Evolutionary conservation across 1,140 invertebrate species (phyloP), one percentile per base, ranked within the genome.

Genomic region (Musca domestica): DNA sequence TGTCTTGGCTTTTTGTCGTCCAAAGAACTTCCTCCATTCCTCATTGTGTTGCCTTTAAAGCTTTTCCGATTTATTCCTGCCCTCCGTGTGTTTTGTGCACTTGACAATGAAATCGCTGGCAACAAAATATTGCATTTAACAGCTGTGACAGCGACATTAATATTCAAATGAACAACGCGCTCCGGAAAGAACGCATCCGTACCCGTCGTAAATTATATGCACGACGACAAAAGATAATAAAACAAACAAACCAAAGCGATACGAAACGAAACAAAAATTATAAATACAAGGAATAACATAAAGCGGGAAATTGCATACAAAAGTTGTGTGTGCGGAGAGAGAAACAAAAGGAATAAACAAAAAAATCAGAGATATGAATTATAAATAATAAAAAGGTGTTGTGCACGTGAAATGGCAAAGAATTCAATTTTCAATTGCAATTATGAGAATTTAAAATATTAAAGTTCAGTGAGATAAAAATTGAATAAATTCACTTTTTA

Each of bases 131-230:
- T 34, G 19, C 34, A 30, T 61, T 61, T 61, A 61, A 61, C 56
- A 61, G 56, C 56, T 61, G 56, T 27, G 30, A 34, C 6, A 12
- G 19, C 6, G 15, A 34, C 27, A 61, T 61, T 34, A 61, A 34
- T 61, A 61, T 61, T 61, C 56, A 61, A 61, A 61, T 61, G 56
- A 61, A 61, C 56, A 61, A 61, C 56, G 56, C 27, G 56, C 27
- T 34, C 56, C 56, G 56, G 56, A 61, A 61, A 61, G 56, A 61
- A 61, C 56, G 22, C 27, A 61, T 19, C 27, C 34, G 34, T 41
- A 41, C 27, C 56, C 54, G 5, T n/a, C 27, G 19, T 34, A 51
- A 19, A 51, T 41, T 19, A 22, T 22, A 51, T 20, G 48, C 48
- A 51, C 17, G 17, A 22, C 48, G n/a, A 61, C 27, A 17, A 54